Evolutionary conservation across 2,888 invertebrate species (phyloP), one percentile per base, ranked within the genome.

Genomic region (Sesia apiformis): DNA sequence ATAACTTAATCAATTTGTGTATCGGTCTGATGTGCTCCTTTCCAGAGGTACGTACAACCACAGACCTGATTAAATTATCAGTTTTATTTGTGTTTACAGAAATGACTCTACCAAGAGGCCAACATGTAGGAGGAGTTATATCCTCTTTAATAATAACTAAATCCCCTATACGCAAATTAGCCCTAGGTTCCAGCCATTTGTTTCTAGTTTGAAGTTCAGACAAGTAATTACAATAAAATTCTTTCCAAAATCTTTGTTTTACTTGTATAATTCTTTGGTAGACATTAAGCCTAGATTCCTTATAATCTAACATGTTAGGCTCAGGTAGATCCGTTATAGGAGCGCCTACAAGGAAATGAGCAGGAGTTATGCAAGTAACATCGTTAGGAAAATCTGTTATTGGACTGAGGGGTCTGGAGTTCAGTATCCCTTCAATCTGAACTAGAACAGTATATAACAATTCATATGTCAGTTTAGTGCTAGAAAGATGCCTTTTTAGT

Each of bases 391-490:
- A 4, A 39, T 54, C 54, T 38, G 54, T 40, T 5, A 54, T n/a
- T 23, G 54, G 4, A 51, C 51, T 42, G 4, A 51, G 42, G 5
- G 54, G 54, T 39, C 54, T 54, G 4, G 54, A 54, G n/a, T 54
- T 50, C 4, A 56, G 5, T 5, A 53, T 51, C 5, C 55, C 55
- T 52, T 55, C 55, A 39, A 55, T 52, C 38, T 55, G 55, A 6
- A 55, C n/a, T 5, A 55, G 38, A 23, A 53, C 50, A 7, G 50
- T 52, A 41, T 55, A 49, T 1, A 55, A 7, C 3, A 40, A 8
- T 8, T 55, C 55, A 50, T 52, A 55, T 5, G 52, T 52, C 38
- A 55, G 8, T 38, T 49, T 52, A 40, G 38, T n/a, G 40, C 41
- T 53, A 49, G 5, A 4, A 5, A 55, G 39, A 6, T 52, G 8